A percentile compares a stretch with the other conserved stretches of the same genome.
phyloP scores from a whole-genome alignment of 2,797 vertebrate genomes.

The Rhabdomys pumilio region DNA sequence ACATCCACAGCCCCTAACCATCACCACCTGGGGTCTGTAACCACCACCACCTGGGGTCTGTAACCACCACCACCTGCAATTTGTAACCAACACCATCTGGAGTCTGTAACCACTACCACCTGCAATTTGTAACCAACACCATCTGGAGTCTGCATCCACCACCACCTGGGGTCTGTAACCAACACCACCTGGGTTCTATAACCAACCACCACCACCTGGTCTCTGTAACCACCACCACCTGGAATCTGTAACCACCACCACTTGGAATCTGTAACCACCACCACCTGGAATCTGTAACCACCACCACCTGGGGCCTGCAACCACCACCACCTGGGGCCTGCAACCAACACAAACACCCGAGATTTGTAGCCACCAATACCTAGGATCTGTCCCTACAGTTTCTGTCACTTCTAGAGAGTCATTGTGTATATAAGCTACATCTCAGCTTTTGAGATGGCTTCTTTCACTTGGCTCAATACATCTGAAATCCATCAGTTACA shows the following conservation, averaged over 20 bases:
- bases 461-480: background rate
- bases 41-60: background rate
- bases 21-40: background rate
- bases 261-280: too few species aligned
- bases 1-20: background rate
- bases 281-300: background rate
- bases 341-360: too few species aligned
- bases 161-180: background rate
- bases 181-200: background rate
- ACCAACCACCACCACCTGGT: background rate
- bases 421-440: background rate
- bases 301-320: background rate
- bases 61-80: too few species aligned
- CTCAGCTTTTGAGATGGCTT: conserved; percentile 10
- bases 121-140: too few species aligned
- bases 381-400: background rate
- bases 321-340: background rate
- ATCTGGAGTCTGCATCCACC: background rate
- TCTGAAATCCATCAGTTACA: background rate
- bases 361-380: background rate
- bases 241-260: too few species aligned
- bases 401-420: background rate
- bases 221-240: background rate
- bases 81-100: too few species aligned
- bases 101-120: background rate